These are phyloP conservation scores for Dendropsophus ebraccatus DNA, from an alignment of 2,113 vertebrate species.

Conservation along the genomic window DNA sequence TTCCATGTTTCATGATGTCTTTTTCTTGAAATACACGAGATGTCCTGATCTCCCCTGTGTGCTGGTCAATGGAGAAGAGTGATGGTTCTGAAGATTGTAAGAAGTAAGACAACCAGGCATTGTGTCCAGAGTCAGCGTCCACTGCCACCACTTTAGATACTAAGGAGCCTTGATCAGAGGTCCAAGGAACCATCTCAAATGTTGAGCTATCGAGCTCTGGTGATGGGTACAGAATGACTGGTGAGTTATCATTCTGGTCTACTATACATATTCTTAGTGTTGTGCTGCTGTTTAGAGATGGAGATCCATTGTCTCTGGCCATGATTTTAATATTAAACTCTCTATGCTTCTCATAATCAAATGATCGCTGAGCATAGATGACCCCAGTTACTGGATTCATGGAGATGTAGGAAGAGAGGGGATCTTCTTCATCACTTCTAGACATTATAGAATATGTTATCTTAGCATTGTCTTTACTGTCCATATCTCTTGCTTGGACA, in stretches of 20 bases:
- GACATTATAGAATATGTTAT: not conserved
- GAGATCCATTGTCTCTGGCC: slow-evolving; percentile 4
- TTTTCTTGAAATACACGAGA: not conserved
- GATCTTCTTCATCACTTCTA: not conserved
- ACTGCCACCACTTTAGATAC: slow-evolving; percentile 20
- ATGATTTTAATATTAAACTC: not conserved
- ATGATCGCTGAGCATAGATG: not conserved
- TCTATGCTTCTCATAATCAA: not conserved
- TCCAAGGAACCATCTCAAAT: slow-evolving; percentile 26
- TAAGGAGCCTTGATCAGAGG: not conserved
- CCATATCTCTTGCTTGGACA: not conserved
- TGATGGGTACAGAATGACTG: slow-evolving; percentile 7
- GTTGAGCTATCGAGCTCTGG: not conserved
- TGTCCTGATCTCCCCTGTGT: slow-evolving; percentile 8
- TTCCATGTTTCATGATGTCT: slow-evolving; percentile 20
- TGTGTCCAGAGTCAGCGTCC: slow-evolving; percentile 21
- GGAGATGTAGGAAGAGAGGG: not conserved
- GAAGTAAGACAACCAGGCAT: slow-evolving; percentile 22
- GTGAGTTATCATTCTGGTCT: slow-evolving; percentile 20
- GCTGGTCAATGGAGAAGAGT: slow-evolving; percentile 1
- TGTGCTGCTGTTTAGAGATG: slow-evolving; percentile 14
- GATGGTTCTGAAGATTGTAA: slow-evolving; percentile 1
- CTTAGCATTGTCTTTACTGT: slow-evolving; percentile 5
- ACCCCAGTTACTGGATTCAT: slow-evolving; percentile 14
- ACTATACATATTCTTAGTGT: not conserved